Evolutionary conservation across 2,888 invertebrate species (phyloP).

Genomic region (Petrophora chlorosata): DNA sequence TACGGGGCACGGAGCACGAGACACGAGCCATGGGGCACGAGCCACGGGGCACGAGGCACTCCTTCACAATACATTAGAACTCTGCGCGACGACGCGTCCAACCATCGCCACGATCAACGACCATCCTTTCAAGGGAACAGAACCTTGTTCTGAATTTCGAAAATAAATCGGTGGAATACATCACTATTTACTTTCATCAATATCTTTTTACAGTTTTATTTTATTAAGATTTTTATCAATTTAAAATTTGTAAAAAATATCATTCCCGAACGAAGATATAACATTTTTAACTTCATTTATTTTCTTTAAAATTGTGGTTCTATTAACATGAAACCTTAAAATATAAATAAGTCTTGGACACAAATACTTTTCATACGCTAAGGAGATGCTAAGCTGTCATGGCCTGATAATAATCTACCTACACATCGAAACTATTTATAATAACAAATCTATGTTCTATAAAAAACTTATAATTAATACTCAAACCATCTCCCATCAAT

Average conservation of each 20-base stretch:
- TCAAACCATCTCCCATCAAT: constrained; percentile 77
- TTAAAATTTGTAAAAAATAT: constrained; percentile 8
- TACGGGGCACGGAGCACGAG: not conserved
- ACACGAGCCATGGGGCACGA: no score
- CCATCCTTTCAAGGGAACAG: constrained; percentile 59
- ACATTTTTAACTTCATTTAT: not conserved
- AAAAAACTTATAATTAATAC: constrained; percentile 68
- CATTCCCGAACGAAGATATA: constrained; percentile 12
- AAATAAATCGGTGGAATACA: constrained; percentile 73
- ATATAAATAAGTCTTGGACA: constrained; percentile 75
- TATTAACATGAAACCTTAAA: constrained; percentile 54
- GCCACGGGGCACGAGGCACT: no score
- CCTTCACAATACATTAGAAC: no score
- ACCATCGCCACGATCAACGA: constrained; percentile 47
- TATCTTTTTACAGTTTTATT: constrained; percentile 4
- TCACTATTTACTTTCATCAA: constrained; percentile 39
- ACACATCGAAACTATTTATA: constrained; percentile 67
- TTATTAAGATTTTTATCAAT: not conserved
- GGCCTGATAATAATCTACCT: constrained; percentile 76
- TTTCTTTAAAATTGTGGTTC: constrained; percentile 21
- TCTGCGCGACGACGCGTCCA: constrained; percentile 27
- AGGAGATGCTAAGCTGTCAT: constrained; percentile 74
- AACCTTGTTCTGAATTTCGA: constrained; percentile 76
- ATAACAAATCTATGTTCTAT: constrained; percentile 66
- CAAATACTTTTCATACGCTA: constrained; percentile 56